These are phyloP conservation scores for Sigmodon hispidus DNA, from an alignment of 2,113 vertebrate species.

Conservation along the genomic window DNA sequence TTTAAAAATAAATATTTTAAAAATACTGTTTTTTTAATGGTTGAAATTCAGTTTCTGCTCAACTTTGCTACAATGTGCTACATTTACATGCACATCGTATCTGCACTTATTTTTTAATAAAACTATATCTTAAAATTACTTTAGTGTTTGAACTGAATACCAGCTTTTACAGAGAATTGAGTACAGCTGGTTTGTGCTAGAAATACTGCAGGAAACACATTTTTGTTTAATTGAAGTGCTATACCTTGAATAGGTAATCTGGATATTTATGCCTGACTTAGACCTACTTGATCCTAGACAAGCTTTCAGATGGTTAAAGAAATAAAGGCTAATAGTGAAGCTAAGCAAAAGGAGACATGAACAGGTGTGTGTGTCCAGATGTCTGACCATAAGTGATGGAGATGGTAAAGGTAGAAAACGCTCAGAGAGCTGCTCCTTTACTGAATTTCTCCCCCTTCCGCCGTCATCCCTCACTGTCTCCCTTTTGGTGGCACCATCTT, in stretches of 20 bases:
- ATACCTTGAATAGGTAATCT: not conserved
- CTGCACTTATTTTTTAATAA: constrained; percentile 40
- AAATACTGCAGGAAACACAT: not conserved
- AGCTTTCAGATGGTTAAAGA: not conserved
- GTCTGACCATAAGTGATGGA: not conserved
- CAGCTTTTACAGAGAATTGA: constrained; percentile 1
- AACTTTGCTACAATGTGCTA: not conserved
- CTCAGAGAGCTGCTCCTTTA: not conserved
- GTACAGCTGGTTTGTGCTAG: not conserved
- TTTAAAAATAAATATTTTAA: constrained; percentile 44
- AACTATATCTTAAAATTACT: constrained; percentile 16
- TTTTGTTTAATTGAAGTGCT: constrained; percentile 42
- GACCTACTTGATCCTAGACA: constrained; percentile 10
- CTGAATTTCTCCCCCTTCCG: not conserved
- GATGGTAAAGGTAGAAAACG: not conserved
- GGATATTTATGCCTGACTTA: not conserved
- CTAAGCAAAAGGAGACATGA: not conserved
- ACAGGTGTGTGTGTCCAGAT: not conserved
- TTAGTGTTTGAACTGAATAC: not conserved
- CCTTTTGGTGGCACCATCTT: not conserved
- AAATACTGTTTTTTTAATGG: not conserved
- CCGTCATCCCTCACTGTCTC: not conserved
- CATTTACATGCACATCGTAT: not conserved
- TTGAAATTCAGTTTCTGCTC: constrained; percentile 38
- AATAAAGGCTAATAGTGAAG: not conserved